Evolutionary conservation across 1,140 invertebrate species (phyloP).

Genomic region (Drosophila equinoxialis): DNA sequence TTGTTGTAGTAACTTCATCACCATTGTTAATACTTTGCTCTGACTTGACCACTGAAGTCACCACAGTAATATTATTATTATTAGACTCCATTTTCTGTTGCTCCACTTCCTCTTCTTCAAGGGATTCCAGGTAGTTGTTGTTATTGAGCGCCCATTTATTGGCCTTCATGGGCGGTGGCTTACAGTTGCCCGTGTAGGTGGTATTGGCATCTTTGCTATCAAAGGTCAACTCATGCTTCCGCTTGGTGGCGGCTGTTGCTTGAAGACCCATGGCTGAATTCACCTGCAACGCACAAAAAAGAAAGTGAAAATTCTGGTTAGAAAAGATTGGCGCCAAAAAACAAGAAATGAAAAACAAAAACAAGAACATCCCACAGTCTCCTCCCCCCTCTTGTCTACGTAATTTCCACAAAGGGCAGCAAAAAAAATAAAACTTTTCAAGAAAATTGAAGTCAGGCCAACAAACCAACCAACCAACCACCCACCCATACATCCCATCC

Average conservation of each 20-base stretch:
- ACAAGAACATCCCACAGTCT: not conserved
- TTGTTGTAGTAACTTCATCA: constrained; percentile 75
- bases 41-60: constrained; percentile 37
- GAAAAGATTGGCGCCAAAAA: constrained; percentile 39
- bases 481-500: constrained; percentile 37
- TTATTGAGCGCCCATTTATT: constrained; percentile 83
- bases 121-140: constrained; percentile 80
- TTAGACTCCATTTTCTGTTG: constrained; percentile 44
- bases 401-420: not conserved
- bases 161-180: constrained; percentile 83
- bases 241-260: constrained; percentile 88
- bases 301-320: constrained; percentile 48
- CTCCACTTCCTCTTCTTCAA: constrained; percentile 54
- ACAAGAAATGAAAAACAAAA: not conserved
- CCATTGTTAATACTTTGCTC: constrained; percentile 74
- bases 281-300: constrained; percentile 85
- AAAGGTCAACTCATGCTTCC: constrained; percentile 85
- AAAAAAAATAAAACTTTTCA: constrained; percentile 66
- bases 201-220: constrained; percentile 78
- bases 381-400: not conserved
- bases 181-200: constrained; percentile 76
- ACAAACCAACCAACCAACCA: constrained; percentile 25
- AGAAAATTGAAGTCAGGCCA: constrained; percentile 72
- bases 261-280: constrained; percentile 91
- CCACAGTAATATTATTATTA: constrained; percentile 53